A percentile compares a stretch with the other conserved stretches of the same genome.
Evolutionary conservation across 2,888 invertebrate genomes (phyloP).

Genomic region (Xanthia togata): DNA sequence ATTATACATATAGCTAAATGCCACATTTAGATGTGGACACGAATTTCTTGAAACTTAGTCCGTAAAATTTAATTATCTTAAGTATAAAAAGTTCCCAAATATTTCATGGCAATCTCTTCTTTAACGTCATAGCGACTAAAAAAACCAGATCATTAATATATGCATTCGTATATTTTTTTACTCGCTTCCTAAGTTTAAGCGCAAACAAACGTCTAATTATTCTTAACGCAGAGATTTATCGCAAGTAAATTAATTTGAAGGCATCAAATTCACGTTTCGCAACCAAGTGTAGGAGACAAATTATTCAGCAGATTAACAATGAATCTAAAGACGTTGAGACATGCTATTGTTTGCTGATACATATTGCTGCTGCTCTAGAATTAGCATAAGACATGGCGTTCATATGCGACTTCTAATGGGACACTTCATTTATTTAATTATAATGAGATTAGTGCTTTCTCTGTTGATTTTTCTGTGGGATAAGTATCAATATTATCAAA

Average conservation of each 20-base stretch:
- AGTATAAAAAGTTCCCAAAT: slow-evolving; percentile 6
- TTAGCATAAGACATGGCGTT: slow-evolving; percentile 64
- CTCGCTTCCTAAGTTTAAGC: slow-evolving; percentile 27
- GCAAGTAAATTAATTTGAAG: slow-evolving; percentile 57
- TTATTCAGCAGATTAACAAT: slow-evolving; percentile 80
- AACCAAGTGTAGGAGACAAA: slow-evolving; percentile 82
- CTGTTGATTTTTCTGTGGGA: not conserved
- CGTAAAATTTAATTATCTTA: slow-evolving; percentile 43
- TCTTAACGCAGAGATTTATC: slow-evolving; percentile 35
- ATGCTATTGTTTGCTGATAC: slow-evolving; percentile 80
- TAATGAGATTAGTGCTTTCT: slow-evolving; percentile 26
- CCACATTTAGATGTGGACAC: slow-evolving; percentile 17
- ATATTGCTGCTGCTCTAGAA: slow-evolving; percentile 68
- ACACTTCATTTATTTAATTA: slow-evolving; percentile 51
- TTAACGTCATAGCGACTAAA: slow-evolving; percentile 9
- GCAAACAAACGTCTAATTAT: slow-evolving; percentile 28
- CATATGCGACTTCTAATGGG: slow-evolving; percentile 47
- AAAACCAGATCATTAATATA: slow-evolving; percentile 21
- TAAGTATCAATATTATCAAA: not conserved
- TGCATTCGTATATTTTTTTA: slow-evolving; percentile 20
- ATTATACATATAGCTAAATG: slow-evolving; percentile 20
- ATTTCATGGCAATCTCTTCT: slow-evolving; percentile 6
- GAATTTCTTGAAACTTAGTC: slow-evolving; percentile 8
- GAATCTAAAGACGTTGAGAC: slow-evolving; percentile 78
- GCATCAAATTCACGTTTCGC: slow-evolving; percentile 62